Conservation (phyloP, 2,113 vertebrate genomes). For the Alces alces region DNA sequence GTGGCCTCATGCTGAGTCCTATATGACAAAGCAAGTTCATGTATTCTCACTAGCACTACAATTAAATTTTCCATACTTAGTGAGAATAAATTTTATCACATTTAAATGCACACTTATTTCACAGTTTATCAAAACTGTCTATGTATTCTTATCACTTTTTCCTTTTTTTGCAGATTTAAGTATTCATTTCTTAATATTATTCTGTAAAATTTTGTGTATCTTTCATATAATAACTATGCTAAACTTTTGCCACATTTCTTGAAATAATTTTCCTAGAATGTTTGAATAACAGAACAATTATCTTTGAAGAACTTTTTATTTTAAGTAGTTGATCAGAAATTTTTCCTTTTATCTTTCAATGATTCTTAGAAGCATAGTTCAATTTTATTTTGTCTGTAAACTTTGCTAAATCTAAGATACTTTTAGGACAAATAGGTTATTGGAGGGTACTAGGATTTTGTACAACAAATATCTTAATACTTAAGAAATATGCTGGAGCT, state of each 20-base stretch:
- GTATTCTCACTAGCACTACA: background rate
- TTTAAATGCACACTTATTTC: background rate
- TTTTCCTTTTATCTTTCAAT: background rate
- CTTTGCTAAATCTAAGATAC: background rate
- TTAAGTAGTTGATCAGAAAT: background rate
- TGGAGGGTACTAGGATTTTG: background rate
- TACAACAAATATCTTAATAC: background rate
- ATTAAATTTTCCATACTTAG: background rate
- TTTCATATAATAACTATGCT: background rate
- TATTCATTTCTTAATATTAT: background rate
- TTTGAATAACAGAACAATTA: background rate
- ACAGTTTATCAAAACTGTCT: background rate
- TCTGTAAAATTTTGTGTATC: background rate
- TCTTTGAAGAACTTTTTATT: background rate
- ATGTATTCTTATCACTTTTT: background rate
- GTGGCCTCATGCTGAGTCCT: background rate
- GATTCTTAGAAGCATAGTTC: background rate
- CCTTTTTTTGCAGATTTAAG: background rate
- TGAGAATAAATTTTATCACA: background rate
- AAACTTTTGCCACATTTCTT: background rate
- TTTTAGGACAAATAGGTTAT: background rate
- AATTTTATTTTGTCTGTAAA: background rate
- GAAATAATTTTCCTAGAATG: background rate
- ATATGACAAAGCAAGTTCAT: background rate
- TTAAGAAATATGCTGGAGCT: background rate